These are phyloP conservation scores for Apeira syringaria DNA, from an alignment of 2,888 invertebrate species.

Conservation along the genomic window DNA sequence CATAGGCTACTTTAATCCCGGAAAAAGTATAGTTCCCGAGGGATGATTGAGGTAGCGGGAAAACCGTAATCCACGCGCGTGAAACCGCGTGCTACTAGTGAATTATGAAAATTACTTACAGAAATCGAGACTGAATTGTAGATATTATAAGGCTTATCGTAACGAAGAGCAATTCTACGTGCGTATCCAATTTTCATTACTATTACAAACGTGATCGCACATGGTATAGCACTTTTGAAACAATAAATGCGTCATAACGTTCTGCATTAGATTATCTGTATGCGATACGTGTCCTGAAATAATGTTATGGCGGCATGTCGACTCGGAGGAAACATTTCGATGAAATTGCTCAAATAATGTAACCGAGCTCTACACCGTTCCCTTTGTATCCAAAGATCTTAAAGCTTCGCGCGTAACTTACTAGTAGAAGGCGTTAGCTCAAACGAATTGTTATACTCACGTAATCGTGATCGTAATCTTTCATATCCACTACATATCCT, in stretches of 20 bases:
- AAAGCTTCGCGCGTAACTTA: slow-evolving; percentile 27
- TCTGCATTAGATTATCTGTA: slow-evolving; percentile 75
- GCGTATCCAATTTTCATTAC: slow-evolving; percentile 29
- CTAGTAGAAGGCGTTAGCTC: slow-evolving; percentile 21
- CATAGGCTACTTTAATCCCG: no score
- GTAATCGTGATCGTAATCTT: slow-evolving; percentile 24
- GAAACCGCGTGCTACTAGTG: no score
- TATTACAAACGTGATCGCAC: slow-evolving; percentile 49
- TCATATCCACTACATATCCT: slow-evolving; percentile 21
- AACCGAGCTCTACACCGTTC: slow-evolving; percentile 35
- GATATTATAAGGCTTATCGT: background rate
- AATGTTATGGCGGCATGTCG: slow-evolving; percentile 63
- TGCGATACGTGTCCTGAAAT: slow-evolving; percentile 77
- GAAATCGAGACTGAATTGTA: background rate
- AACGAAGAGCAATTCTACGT: background rate
- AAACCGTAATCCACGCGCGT: no score
- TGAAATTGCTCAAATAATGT: slow-evolving; percentile 61
- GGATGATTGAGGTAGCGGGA: no score
- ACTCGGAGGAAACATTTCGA: slow-evolving; percentile 46
- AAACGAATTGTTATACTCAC: slow-evolving; percentile 30
- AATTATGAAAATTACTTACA: slow-evolving; percentile 11
- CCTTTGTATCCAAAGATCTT: slow-evolving; percentile 29
- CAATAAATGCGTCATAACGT: slow-evolving; percentile 76
- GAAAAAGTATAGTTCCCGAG: no score
- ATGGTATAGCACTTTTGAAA: slow-evolving; percentile 56